Base-by-base conservation (phyloP, 1,140 invertebrate genomes). In the Orchestia grillus region DNA sequence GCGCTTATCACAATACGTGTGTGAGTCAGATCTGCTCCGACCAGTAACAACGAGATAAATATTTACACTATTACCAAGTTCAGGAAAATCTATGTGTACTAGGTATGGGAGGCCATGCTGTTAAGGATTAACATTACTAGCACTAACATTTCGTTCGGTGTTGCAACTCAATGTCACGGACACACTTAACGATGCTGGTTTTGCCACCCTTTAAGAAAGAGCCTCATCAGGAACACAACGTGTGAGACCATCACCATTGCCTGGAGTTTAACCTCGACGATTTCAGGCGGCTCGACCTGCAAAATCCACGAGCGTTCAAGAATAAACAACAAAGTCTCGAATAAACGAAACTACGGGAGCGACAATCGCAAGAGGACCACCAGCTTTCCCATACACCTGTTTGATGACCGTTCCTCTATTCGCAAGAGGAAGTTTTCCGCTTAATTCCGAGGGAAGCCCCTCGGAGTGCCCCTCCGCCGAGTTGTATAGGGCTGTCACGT, bases 331-430 rank as follows among this genome's bases (percentile, higher is more conserved):
- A 36, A 77, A 77, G 11, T 77, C 28, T 15, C 15, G 62, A 77
- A 77, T 77, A 36, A 36, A 77, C 28, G 62, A 77, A 77, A 77
- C 62, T 77, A 77, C 62, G 19, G 47, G 6, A 77, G 28, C 62
- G 36, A 77, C 28, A 77, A 28, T 77, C 36, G 88, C 43, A 36
- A 90, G 88, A 90, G 43, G 88, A 90, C 11, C n/a, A 43, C 15
- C n/a, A 90, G 88, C 41, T 90, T 90, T 94, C 44, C 92, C 19
- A 94, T 94, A 47, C 92, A 94, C 92, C 92, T 94, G 44, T 94
- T 94, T 47, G 92, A 94, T 94, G 92, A 44, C 44, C 92, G 8
- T 45, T 44, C 15, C 44, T 94, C 44, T 94, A 94, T 94, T 94
- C 92, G 92, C 40, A 47, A 0, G 44, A 94, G 92, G 19, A 94